These are phyloP conservation scores for Cynocephalus volans DNA, from an alignment of 2,113 vertebrate species.

Conservation along the genomic window DNA sequence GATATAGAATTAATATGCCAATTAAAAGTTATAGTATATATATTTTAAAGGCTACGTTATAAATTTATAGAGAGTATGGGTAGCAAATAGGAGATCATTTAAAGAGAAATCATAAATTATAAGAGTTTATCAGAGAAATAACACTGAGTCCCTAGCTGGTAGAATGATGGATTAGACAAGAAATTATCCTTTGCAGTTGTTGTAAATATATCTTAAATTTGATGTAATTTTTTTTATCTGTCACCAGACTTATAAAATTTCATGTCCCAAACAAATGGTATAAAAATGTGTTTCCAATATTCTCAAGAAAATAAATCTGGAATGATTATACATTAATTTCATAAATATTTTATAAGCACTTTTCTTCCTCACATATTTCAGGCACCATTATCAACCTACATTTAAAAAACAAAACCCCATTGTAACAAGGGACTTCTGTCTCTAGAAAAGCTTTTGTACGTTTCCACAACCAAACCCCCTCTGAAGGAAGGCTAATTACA, in stretches of 20 bases:
- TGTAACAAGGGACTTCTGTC: not conserved
- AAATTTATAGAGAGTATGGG: not conserved
- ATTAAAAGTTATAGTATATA: not conserved
- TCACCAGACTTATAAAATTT: not conserved
- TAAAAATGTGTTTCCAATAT: not conserved
- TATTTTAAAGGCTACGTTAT: not conserved
- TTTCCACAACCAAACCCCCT: not conserved
- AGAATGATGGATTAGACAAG: not conserved
- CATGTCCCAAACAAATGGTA: not conserved
- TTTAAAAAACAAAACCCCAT: not conserved
- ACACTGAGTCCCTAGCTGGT: not conserved
- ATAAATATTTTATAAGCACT: not conserved
- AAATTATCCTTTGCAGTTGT: not conserved
- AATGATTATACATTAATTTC: not conserved
- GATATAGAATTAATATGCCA: not conserved
- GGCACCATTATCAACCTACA: not conserved
- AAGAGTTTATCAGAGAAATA: not conserved
- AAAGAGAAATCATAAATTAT: not conserved
- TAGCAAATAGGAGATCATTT: not conserved
- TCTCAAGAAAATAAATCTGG: not conserved
- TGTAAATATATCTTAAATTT: not conserved
- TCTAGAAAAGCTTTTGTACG: constrained; percentile 25
- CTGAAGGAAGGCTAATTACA: constrained; percentile 70
- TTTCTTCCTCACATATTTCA: not conserved
- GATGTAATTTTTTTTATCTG: not conserved